Evolutionary conservation across 2,113 vertebrate genomes (phyloP).

Genomic region (Heteronetta atricapilla): DNA sequence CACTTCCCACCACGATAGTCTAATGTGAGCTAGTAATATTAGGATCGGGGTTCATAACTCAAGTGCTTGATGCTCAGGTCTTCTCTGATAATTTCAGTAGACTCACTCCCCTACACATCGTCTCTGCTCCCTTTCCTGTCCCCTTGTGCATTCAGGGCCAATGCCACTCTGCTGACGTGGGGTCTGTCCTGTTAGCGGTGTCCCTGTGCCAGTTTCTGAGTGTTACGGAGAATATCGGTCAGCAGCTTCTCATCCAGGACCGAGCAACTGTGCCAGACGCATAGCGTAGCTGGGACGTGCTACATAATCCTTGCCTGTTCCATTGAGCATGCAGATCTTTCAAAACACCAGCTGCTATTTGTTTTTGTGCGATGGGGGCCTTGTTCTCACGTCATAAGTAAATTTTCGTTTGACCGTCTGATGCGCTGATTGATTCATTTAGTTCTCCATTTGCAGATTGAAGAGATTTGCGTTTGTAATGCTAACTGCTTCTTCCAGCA

Average conservation of each 20-base stretch:
- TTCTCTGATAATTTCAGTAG: neutral
- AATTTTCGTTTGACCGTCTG: neutral
- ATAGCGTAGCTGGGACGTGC: neutral
- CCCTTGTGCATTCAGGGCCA: accelerated
- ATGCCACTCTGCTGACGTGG: accelerated
- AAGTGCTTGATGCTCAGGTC: neutral
- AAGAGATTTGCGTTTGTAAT: neutral
- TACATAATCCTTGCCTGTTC: neutral
- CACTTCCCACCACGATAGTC: neutral
- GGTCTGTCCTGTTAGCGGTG: accelerated
- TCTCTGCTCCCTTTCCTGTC: neutral
- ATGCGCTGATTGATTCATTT: accelerated
- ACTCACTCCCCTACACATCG: accelerated
- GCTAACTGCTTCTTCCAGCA: neutral
- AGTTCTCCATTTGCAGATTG: neutral
- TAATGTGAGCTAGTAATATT: neutral
- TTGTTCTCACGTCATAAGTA: neutral
- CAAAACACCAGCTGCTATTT: neutral
- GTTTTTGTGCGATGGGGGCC: neutral
- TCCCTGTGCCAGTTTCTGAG: accelerated
- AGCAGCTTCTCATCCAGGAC: too few relatives aligned
- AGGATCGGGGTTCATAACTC: neutral
- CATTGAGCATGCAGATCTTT: accelerated
- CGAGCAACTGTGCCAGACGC: neutral
- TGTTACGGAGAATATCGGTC: accelerated